Evolutionary conservation across 2,797 vertebrate species (phyloP), one percentile per base, ranked within the genome.

Genomic region (Urocyon cinereoargenteus): DNA sequence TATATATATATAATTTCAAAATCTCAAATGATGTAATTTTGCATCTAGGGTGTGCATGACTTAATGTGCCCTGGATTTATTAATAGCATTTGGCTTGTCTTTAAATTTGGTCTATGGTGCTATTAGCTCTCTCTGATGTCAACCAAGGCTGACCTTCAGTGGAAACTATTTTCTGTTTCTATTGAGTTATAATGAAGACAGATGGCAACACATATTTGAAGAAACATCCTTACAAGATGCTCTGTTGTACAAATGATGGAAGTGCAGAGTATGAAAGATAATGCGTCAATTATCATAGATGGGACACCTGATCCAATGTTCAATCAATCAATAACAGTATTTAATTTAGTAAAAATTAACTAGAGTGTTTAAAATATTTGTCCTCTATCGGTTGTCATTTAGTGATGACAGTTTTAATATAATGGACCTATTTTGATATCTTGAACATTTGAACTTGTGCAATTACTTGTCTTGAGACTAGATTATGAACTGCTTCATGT

Each of bases 101-200:
- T 90, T 57, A 78, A 86, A 83, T 77, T 94, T 92, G 15, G 36
- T 34, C 53, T 70, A 3, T 62, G 66, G 10, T 77, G 19, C 26
- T 70, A 8, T 88, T 73, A 83, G 26, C 64, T 85, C 19, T 86
- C 53, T 95, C 62, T 57, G 16, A 66, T 55, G 70, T 95, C 51
- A 93, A 45, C 15, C 72, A 62, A 86, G 68, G 86, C 22, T 0
- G 5, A 73, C 40, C 16, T 88, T 91, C 73, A 45, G 11, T 79
- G 40, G 68, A 93, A 87, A 88, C n/a, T 79, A 70, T 94, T 92
- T 94, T 84, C 59, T 70, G 28, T 89, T 92, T 83, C 73, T 72
- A 15, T 68, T 91, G 83, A 79, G 10, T 90, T 84, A 18, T 85
- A 88, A 68, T 91, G 64, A 91, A 94, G 51, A 93, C 57, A 84